A percentile compares a stretch with the other conserved stretches of the same genome.
These are phyloP conservation scores for Anguilla anguilla DNA, from an alignment of 2,797 vertebrate species.

Conservation along the genomic window DNA sequence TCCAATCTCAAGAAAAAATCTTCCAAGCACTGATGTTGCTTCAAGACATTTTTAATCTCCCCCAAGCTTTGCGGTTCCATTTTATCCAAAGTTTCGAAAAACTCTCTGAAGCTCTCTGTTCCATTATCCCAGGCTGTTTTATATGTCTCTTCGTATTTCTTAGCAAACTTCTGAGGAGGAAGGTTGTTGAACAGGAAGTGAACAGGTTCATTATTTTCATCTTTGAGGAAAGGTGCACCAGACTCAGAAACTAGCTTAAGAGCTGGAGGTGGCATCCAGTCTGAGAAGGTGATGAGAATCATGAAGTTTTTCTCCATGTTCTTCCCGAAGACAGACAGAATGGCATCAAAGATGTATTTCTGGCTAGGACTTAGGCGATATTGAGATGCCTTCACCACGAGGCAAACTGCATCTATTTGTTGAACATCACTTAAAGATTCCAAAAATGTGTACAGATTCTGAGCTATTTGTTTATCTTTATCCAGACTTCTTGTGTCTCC, in stretches of 20 bases:
- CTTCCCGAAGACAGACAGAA: slow-evolving; percentile 38
- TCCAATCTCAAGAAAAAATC: not conserved
- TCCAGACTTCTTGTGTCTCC: slow-evolving; percentile 35
- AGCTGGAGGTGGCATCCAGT: slow-evolving; percentile 20
- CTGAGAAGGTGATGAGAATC: slow-evolving; percentile 35
- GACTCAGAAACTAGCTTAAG: slow-evolving; percentile 18
- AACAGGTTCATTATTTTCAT: not conserved
- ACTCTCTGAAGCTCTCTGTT: not conserved
- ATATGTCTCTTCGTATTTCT: not conserved
- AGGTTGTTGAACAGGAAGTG: slow-evolving; percentile 43
- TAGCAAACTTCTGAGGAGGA: not conserved
- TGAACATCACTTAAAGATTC: slow-evolving; percentile 16
- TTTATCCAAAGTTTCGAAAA: slow-evolving; percentile 12
- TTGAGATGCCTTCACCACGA: slow-evolving; percentile 27
- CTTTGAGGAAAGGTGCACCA: slow-evolving; percentile 17
- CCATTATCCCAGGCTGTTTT: slow-evolving; percentile 17
- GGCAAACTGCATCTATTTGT: slow-evolving; percentile 38
- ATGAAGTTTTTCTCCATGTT: slow-evolving; percentile 37
- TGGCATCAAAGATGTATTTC: slow-evolving; percentile 29
- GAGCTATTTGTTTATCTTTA: slow-evolving; percentile 24
- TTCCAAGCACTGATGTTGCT: not conserved
- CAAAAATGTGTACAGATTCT: slow-evolving; percentile 35
- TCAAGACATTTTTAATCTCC: slow-evolving; percentile 27
- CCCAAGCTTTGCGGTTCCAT: slow-evolving; percentile 18
- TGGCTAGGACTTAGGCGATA: slow-evolving; percentile 2